A percentile compares a stretch with the other conserved stretches of the same genome.
These are phyloP conservation scores for Mormyrus iriodes DNA, from an alignment of 2,113 vertebrate genomes.

Conservation along the genomic window DNA sequence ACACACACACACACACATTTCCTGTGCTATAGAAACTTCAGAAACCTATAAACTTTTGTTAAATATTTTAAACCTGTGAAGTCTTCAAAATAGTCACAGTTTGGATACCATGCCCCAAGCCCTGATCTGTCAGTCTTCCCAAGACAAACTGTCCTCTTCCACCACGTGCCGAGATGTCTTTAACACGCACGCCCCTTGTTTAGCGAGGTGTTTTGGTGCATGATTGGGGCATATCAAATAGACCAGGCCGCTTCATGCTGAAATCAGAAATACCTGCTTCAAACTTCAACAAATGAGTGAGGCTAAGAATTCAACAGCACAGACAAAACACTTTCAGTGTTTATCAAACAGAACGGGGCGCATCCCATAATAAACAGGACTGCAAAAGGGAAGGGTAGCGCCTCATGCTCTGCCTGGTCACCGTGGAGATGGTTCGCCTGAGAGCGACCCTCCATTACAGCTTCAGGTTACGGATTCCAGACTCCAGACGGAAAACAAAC, in stretches of 20 bases:
- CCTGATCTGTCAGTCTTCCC: not conserved
- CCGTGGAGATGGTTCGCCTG: not conserved
- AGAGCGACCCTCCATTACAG: not conserved
- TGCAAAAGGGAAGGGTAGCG: not conserved
- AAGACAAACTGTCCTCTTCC: not conserved
- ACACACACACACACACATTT: not conserved
- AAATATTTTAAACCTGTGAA: not conserved
- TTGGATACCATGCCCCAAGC: not conserved
- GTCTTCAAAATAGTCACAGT: not conserved
- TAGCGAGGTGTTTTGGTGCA: not conserved
- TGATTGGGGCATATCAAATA: not conserved
- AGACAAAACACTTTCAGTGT: not conserved
- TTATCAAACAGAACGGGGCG: not conserved
- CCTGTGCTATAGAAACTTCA: not conserved
- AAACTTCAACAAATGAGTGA: not conserved
- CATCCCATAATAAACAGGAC: not conserved
- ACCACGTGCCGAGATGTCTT: not conserved
- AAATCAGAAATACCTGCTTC: not conserved
- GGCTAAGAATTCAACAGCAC: not conserved
- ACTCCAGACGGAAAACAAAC: not conserved
- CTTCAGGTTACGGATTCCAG: not conserved
- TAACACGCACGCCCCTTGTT: not conserved
- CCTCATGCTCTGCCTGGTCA: not conserved
- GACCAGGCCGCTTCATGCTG: not conserved
- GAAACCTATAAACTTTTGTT: not conserved